A percentile compares a stretch with the other conserved stretches of the same genome.
phyloP scores from a whole-genome alignment of 2,797 vertebrate genomes.

The Octomys mimax region DNA sequence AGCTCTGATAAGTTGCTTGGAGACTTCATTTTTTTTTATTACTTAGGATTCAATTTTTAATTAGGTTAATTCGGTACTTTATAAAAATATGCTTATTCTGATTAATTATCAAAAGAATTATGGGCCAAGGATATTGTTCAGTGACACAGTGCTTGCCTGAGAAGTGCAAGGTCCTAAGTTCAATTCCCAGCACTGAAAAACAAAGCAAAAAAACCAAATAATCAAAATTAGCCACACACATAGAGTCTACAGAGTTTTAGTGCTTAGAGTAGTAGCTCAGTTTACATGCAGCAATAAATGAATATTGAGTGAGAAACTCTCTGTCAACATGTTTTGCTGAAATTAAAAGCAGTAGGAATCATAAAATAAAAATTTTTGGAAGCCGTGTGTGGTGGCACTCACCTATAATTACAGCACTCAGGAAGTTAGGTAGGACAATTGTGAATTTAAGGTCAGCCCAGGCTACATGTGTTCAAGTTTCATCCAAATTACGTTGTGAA shows the following conservation, averaged over 20 bases:
- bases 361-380: neutral
- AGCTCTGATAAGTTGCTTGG: neutral
- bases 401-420: neutral
- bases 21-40: neutral
- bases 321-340: neutral
- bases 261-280: neutral
- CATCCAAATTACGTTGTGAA: neutral
- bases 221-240: neutral
- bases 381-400: neutral
- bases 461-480: neutral
- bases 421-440: neutral
- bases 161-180: too few relatives aligned
- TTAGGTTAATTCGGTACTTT: neutral
- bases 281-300: neutral
- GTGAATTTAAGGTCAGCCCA: neutral
- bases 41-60: neutral
- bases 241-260: neutral
- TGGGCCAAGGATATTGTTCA: too few relatives aligned
- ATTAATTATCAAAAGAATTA: neutral
- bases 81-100: neutral
- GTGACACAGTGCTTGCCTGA: too few relatives aligned
- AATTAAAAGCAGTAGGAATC: neutral
- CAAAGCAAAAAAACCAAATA: too few relatives aligned
- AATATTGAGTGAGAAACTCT: neutral
- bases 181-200: too few relatives aligned